Base-by-base conservation (phyloP, 2,797 vertebrate species). In the Serranus cabrilla region DNA sequence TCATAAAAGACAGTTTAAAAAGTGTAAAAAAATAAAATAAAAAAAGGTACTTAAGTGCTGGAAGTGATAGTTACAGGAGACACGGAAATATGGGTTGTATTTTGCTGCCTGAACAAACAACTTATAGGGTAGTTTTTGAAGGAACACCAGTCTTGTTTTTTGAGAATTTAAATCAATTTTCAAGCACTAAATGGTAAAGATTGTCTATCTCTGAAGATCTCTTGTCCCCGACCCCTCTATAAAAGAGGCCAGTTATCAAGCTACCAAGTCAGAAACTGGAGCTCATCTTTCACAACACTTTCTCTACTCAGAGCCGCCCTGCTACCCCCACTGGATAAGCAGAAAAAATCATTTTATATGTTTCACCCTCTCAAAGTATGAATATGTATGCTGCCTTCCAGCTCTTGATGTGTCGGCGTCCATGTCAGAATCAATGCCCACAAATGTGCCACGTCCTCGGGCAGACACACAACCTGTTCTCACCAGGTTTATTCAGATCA, bases 381-480 rank as follows among this genome's bases (percentile, higher is more conserved):
- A 90, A 86, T 86, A 86, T 84, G 62, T 25, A 82, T 64, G 63
- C 65, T 83, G 69, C 82, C 84, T 82, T 70, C 63, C 39, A 80
- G 80, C 62, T 18, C 57, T 64, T 18, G 1, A 57, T 82, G 72
- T 75, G 82, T 72, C 64, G 14, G 50, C 54, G 75, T 60, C 51
- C 46, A 58, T 56, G 56, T 65, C 34, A 11, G 51, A 72, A 65
- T 66, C 74, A 51, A 18, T 77, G 61, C 67, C 63, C 70, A 74
- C 60, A 21, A 74, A 75, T 72, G 54, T 74, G 43, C 74, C 80
- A 71, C 56, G 2, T 77, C 84, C 70, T 79, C 27, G 31, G 71
- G 78, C 79, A 66, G 37, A 59, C 66, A 45, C 70, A 18, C 72
- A 82, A 71, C 71, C 81, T 87, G 76, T 58, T 76, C 25, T 21